Conservation (phyloP, 1,140 invertebrate genomes). For the Neoseiulus cucumeris region DNA sequence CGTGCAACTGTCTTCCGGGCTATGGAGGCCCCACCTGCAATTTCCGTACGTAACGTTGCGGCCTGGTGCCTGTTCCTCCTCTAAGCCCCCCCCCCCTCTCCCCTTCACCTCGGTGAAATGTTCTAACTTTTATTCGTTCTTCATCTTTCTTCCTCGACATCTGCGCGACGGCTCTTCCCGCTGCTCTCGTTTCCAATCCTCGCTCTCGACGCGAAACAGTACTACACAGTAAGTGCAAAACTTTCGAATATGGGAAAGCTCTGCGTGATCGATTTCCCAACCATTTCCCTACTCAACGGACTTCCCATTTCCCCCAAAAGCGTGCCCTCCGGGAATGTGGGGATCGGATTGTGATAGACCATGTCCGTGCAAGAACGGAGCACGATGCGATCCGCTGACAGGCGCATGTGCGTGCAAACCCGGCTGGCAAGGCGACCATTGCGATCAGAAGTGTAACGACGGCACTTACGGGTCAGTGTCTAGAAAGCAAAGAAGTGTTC, state of each 20-base stretch:
- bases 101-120: too few relatives aligned
- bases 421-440: slow-evolving; percentile 8
- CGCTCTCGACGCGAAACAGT: too few relatives aligned
- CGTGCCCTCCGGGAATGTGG: slow-evolving; percentile 1
- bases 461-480: slow-evolving; percentile 8
- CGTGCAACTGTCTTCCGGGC: slow-evolving; percentile 62
- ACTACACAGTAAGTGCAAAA: too few relatives aligned
- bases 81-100: too few relatives aligned
- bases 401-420: slow-evolving; percentile 4
- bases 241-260: too few relatives aligned
- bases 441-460: slow-evolving; percentile 9
- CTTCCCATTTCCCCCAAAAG: neutral
- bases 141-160: too few relatives aligned
- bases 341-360: neutral
- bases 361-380: neutral
- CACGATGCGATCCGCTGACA: neutral
- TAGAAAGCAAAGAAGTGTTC: too few relatives aligned
- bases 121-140: too few relatives aligned
- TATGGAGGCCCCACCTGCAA: slow-evolving; percentile 69
- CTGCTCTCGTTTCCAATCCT: too few relatives aligned
- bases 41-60: slow-evolving; percentile 45
- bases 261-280: neutral
- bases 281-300: neutral
- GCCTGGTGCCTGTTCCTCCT: slow-evolving; percentile 17
- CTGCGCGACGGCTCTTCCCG: too few relatives aligned